Percentiles rank a stretch among this genome's conserved stretches.
Conservation (phyloP, 2,888 invertebrate species). For the Agrochola circellaris region DNA sequence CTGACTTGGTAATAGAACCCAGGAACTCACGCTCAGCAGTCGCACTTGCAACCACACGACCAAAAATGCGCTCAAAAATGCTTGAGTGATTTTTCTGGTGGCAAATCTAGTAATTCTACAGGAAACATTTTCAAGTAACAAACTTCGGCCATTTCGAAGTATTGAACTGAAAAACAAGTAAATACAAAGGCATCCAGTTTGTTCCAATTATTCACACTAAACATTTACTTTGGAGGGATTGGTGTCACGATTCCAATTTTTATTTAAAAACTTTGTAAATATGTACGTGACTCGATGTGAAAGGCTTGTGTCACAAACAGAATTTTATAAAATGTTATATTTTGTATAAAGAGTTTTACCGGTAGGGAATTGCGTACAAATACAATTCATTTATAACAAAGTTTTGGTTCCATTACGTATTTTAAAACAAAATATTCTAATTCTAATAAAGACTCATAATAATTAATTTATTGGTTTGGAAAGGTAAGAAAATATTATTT, state of each 20-base stretch:
- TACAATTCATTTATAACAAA: background rate
- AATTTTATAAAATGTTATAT: no score
- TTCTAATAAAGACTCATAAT: background rate
- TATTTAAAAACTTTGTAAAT: constrained; percentile 40
- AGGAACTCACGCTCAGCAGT: no score
- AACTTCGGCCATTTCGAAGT: background rate
- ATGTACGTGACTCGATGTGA: constrained; percentile 10
- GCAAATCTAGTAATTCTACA: no score
- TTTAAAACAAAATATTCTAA: background rate
- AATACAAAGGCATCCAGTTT: constrained; percentile 20
- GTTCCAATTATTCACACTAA: constrained; percentile 29
- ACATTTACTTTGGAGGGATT: constrained; percentile 29
- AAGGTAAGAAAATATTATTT: background rate
- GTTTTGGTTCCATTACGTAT: background rate
- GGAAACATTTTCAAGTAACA: background rate
- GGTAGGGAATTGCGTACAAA: background rate
- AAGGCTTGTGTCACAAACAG: constrained; percentile 14
- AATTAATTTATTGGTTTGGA: background rate
- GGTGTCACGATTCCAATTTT: constrained; percentile 45
- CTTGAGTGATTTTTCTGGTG: no score
- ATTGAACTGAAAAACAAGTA: constrained; percentile 13
- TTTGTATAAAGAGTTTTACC: constrained; percentile 3
- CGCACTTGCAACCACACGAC: background rate
- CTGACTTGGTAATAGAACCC: background rate
- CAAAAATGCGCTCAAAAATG: background rate